phyloP scores from a whole-genome alignment of 2,888 invertebrate genomes.

The Tipula unca region DNA sequence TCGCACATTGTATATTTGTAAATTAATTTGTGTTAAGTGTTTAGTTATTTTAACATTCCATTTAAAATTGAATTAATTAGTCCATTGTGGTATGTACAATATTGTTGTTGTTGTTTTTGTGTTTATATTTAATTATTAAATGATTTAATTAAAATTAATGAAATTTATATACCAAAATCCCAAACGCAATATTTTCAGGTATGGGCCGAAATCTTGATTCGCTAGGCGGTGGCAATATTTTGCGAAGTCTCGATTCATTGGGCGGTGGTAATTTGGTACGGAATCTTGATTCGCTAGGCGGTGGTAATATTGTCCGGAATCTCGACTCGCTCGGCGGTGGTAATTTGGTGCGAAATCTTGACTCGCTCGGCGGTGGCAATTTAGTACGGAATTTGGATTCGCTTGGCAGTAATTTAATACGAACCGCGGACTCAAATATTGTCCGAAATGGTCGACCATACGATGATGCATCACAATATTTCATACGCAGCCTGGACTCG shows the following conservation, averaged over 20 bases:
- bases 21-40: neutral
- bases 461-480: neutral
- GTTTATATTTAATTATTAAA: neutral
- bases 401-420: conserved; percentile 9
- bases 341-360: conserved; percentile 22
- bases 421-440: conserved; percentile 24
- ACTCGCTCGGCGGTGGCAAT: conserved; percentile 25
- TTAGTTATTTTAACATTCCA: neutral
- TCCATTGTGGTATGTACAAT: neutral
- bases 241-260: conserved; percentile 20
- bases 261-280: conserved; percentile 18
- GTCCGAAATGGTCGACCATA: neutral
- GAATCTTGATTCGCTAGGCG: conserved; percentile 21
- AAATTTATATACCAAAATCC: no score
- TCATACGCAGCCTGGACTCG: conserved; percentile 15
- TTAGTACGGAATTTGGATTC: conserved; percentile 22
- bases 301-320: conserved; percentile 19
- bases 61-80: neutral
- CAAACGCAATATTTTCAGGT: neutral
- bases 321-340: conserved; percentile 1
- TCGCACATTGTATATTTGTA: neutral
- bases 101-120: neutral
- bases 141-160: neutral
- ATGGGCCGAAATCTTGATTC: conserved; percentile 22
- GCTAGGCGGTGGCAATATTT: conserved; percentile 24